phyloP scores from a whole-genome alignment of 1,140 invertebrate genomes.

The Zaprionus gabonicus region DNA sequence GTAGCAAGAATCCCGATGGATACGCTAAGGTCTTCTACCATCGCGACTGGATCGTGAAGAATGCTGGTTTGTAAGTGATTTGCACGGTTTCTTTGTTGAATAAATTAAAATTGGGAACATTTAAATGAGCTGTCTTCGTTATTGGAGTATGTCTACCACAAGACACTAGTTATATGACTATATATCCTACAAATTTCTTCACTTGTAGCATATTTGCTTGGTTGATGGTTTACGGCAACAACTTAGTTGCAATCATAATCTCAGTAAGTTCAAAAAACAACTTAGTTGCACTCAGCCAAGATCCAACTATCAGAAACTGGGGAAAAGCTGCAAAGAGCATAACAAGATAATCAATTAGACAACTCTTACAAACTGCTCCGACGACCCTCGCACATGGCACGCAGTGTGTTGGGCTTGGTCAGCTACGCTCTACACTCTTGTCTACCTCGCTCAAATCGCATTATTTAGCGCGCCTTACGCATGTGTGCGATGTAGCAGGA shows the following conservation, averaged over 20 bases:
- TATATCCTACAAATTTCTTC: too few species aligned
- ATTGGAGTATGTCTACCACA: too few species aligned
- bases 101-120: neutral
- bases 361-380: neutral
- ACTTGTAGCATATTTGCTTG: too few species aligned
- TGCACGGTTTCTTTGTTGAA: neutral
- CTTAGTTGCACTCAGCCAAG: too few species aligned
- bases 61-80: neutral
- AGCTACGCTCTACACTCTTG: constrained; percentile 1
- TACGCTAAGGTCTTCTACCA: constrained; percentile 85
- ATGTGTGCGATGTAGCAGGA: constrained; percentile 36
- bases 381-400: constrained; percentile 30
- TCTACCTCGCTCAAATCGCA: constrained; percentile 38
- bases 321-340: too few species aligned
- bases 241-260: too few species aligned
- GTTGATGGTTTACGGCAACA: too few species aligned
- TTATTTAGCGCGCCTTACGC: constrained; percentile 64
- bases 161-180: too few species aligned
- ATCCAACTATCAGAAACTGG: too few species aligned
- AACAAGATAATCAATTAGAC: too few species aligned
- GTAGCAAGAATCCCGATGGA: constrained; percentile 85
- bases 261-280: too few species aligned
- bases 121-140: too few species aligned
- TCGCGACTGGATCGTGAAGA: constrained; percentile 83
- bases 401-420: constrained; percentile 19